A percentile compares a stretch with the other conserved stretches of the same genome.
phyloP scores from a whole-genome alignment of 23 tunicate species.

The Ascidia mentula region DNA sequence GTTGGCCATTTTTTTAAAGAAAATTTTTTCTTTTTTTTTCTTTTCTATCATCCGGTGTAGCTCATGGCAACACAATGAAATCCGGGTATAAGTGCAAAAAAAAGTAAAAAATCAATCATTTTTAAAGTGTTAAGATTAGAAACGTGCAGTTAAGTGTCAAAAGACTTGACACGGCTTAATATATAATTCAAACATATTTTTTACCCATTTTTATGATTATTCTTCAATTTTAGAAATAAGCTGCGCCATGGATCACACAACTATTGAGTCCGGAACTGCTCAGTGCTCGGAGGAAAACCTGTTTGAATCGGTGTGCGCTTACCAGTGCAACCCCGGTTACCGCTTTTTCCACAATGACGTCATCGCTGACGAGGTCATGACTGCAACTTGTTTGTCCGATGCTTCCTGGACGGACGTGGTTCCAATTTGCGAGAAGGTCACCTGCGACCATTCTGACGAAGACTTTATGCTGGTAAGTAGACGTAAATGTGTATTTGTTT shows the following conservation, averaged over 20 bases:
- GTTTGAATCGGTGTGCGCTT: constrained; percentile 57
- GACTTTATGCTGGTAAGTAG: constrained; percentile 32
- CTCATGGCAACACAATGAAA: too few species aligned
- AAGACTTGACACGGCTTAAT: too few species aligned
- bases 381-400: constrained; percentile 38
- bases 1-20: too few species aligned
- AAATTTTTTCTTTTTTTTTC: too few species aligned
- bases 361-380: constrained; percentile 15
- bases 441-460: constrained; percentile 55
- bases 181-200: too few species aligned
- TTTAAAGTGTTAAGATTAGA: too few species aligned
- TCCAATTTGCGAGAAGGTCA: constrained; percentile 73
- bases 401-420: constrained; percentile 37
- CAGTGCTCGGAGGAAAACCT: constrained; percentile 54
- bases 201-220: too few species aligned
- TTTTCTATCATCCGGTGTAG: too few species aligned
- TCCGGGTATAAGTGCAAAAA: too few species aligned
- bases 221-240: constrained; percentile 52
- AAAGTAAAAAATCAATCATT: too few species aligned
- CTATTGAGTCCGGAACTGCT: constrained; percentile 34
- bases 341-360: constrained; percentile 32
- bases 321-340: constrained; percentile 41
- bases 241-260: constrained; percentile 52
- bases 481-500: too few species aligned
- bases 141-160: too few species aligned